These are phyloP conservation scores for Cosmia trapezina DNA, from an alignment of 2,888 invertebrate species.

Conservation along the genomic window DNA sequence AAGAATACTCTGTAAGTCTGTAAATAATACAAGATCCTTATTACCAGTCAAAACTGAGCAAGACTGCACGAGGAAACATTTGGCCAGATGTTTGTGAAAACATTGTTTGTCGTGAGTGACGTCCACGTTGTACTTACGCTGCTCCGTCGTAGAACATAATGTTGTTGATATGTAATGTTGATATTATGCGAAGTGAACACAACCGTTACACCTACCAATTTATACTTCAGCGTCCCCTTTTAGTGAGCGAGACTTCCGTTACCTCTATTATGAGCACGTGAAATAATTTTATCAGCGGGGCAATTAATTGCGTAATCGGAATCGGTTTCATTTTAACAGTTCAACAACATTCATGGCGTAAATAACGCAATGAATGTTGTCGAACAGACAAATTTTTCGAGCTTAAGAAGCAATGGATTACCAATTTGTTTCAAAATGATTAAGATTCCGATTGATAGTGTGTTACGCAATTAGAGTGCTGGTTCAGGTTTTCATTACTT, in stretches of 20 bases:
- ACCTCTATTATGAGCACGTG: not conserved
- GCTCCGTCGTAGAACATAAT: constrained; percentile 23
- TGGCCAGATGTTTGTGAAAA: constrained; percentile 32
- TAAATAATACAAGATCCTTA: too few relatives aligned
- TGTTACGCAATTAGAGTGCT: too few relatives aligned
- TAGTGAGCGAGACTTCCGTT: constrained; percentile 2
- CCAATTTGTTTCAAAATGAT: too few relatives aligned
- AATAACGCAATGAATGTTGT: too few relatives aligned
- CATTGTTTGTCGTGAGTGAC: constrained; percentile 32
- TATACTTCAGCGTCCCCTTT: constrained; percentile 1
- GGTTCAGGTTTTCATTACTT: not conserved
- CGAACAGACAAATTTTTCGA: too few relatives aligned
- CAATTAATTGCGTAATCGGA: too few relatives aligned
- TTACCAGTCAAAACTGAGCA: constrained; percentile 2
- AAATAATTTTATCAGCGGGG: not conserved
- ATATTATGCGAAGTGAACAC: constrained; percentile 20
- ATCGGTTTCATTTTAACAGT: too few relatives aligned
- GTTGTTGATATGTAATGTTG: constrained; percentile 42
- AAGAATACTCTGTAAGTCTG: not conserved
- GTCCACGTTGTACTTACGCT: constrained; percentile 21
- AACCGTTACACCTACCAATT: not conserved
- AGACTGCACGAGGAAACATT: constrained; percentile 10
- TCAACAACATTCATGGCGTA: too few relatives aligned
- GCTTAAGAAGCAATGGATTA: too few relatives aligned
- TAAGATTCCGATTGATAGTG: too few relatives aligned